A percentile compares a stretch with the other conserved stretches of the same genome.
Evolutionary conservation across 2,113 vertebrate species (phyloP).

Genomic region (Aphelocoma coerulescens): DNA sequence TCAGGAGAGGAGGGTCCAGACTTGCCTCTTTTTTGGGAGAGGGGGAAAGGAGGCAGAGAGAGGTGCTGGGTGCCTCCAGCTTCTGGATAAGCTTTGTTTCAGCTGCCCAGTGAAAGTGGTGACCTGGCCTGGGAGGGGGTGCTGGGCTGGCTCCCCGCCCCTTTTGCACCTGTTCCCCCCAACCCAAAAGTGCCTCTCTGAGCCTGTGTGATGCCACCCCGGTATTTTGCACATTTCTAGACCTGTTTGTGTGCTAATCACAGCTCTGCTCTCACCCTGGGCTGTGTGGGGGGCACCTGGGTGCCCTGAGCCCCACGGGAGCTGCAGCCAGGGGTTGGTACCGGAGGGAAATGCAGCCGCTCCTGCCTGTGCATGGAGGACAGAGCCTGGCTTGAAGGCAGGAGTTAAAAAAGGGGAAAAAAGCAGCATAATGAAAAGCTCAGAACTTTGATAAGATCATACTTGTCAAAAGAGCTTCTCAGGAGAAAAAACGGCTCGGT

Average conservation of each 20-base stretch:
- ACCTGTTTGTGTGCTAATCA: rapidly evolving
- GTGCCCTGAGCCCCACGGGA: background rate
- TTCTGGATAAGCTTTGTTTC: background rate
- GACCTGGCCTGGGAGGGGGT: background rate
- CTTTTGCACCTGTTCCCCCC: rapidly evolving
- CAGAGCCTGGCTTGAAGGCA: background rate
- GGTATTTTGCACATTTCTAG: rapidly evolving
- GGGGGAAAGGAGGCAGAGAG: background rate
- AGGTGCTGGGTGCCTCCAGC: background rate
- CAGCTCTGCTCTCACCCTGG: background rate
- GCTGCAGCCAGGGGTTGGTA: background rate
- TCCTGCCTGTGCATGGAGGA: background rate
- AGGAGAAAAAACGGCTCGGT: background rate
- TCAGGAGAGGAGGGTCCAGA: background rate
- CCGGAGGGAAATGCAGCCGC: background rate
- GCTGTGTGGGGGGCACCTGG: background rate
- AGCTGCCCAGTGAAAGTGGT: background rate
- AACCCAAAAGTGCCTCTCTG: background rate
- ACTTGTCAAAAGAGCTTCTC: conserved; percentile 47
- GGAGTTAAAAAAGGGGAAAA: background rate
- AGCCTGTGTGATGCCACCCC: background rate
- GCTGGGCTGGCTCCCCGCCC: background rate
- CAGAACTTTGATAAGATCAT: conserved; percentile 51
- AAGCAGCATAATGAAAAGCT: conserved; percentile 30
- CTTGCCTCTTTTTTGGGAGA: background rate